Conservation (phyloP, 2,113 vertebrate genomes). For the Archilochus colubris region DNA sequence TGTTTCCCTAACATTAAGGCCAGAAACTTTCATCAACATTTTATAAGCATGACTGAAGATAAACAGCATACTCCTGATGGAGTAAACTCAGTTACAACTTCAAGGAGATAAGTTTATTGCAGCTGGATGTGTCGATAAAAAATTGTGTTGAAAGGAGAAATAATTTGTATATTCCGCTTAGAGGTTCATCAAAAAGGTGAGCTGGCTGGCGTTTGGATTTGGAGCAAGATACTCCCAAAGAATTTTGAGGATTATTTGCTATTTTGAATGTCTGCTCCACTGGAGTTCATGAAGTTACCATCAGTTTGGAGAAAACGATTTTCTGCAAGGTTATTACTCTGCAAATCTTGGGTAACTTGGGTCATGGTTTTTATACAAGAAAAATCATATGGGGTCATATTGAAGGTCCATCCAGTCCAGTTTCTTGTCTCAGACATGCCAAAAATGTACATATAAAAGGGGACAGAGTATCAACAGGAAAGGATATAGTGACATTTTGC, state of each 20-base stretch:
- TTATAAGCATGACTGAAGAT: constrained; percentile 40
- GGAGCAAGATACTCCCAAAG: neutral
- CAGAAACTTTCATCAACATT: constrained; percentile 48
- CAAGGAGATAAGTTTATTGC: neutral
- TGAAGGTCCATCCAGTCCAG: neutral
- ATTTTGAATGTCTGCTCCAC: neutral
- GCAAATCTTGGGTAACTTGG: neutral
- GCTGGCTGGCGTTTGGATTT: neutral
- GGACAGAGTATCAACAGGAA: neutral
- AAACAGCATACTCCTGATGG: constrained; percentile 6
- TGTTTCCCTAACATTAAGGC: neutral
- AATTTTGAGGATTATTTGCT: neutral
- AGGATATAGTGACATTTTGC: neutral
- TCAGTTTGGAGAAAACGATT: fast-evolving
- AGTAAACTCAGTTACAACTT: neutral
- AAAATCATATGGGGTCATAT: neutral
- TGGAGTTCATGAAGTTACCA: neutral
- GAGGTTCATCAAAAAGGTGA: neutral
- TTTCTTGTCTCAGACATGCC: neutral
- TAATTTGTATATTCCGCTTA: neutral
- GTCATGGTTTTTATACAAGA: neutral
- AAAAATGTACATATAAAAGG: neutral
- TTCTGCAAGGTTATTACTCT: neutral
- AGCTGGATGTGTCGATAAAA: neutral
- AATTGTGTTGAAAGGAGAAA: neutral